phyloP scores from a whole-genome alignment of 2,113 vertebrate species.

The Entelurus aequoreus region DNA sequence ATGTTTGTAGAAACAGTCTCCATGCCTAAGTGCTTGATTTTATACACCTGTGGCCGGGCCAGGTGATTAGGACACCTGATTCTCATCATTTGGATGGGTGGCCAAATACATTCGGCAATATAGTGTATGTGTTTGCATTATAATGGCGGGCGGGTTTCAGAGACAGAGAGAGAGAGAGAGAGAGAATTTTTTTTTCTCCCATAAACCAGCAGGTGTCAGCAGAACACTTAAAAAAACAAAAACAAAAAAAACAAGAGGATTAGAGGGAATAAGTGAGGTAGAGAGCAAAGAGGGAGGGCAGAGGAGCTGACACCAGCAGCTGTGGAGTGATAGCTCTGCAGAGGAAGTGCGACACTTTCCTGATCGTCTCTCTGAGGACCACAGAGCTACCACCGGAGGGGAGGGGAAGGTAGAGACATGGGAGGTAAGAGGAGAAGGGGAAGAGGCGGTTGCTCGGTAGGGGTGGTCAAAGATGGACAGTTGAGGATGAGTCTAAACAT shows the following conservation, averaged over 20 bases:
- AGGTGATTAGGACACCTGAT: no score
- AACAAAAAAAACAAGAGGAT: background rate
- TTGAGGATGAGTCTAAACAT: constrained; percentile 31
- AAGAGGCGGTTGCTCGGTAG: background rate
- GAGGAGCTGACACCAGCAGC: constrained; percentile 68
- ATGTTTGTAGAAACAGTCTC: no score
- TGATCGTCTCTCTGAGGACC: constrained; percentile 60
- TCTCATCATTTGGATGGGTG: no score
- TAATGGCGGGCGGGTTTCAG: no score
- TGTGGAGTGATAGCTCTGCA: constrained; percentile 73
- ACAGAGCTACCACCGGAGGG: constrained; percentile 50
- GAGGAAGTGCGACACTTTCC: constrained; percentile 75
- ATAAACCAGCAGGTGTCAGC: constrained; percentile 65
- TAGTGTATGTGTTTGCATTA: no score
- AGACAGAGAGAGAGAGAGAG: no score
- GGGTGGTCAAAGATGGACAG: constrained; percentile 48
- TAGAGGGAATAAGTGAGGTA: constrained; percentile 23
- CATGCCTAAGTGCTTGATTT: no score
- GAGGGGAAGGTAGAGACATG: constrained; percentile 16
- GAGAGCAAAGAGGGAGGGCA: constrained; percentile 48
- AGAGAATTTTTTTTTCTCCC: background rate
- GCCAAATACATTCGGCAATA: no score
- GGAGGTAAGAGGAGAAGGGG: background rate
- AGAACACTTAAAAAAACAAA: constrained; percentile 30
- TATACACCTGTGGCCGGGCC: no score